Conservation (phyloP, 2,888 invertebrate species). For the Oxyteleia sp. region DNA sequence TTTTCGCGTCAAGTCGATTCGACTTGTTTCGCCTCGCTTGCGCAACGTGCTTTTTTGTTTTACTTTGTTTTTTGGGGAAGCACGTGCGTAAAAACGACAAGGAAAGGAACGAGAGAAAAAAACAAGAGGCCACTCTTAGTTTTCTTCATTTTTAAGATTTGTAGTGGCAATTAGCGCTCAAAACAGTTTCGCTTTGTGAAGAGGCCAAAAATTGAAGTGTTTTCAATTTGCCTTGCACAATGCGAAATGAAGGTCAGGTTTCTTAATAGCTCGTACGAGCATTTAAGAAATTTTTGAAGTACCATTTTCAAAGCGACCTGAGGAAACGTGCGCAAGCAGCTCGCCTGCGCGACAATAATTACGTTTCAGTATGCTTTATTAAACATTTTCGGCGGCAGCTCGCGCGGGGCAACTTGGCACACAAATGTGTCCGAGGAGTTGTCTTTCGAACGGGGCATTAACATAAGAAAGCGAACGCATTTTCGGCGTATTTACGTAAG, state of each 20-base stretch:
- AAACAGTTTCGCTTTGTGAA: slow-evolving; percentile 23
- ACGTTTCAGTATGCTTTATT: slow-evolving; percentile 48
- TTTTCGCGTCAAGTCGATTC: slow-evolving; percentile 29
- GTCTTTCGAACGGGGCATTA: slow-evolving; percentile 50
- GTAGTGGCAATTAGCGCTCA: slow-evolving; percentile 8
- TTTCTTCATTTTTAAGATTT: slow-evolving; percentile 19
- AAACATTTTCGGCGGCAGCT: slow-evolving; percentile 20
- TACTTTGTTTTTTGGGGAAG: slow-evolving; percentile 13
- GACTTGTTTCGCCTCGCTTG: slow-evolving; percentile 16
- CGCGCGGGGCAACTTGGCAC: slow-evolving; percentile 32
- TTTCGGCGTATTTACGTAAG: slow-evolving; percentile 64
- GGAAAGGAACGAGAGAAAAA: neutral
- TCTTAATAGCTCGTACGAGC: slow-evolving; percentile 33
- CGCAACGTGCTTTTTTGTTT: too few species aligned
- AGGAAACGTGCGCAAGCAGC: too few species aligned
- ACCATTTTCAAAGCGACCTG: slow-evolving; percentile 12
- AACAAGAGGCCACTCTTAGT: too few species aligned
- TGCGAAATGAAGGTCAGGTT: slow-evolving; percentile 13
- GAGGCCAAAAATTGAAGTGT: slow-evolving; percentile 4
- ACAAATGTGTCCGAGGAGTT: slow-evolving; percentile 48
- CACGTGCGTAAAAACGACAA: neutral
- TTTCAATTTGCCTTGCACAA: slow-evolving; percentile 20
- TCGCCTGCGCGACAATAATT: slow-evolving; percentile 57
- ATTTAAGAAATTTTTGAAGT: neutral
- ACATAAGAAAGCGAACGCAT: slow-evolving; percentile 64